Base-by-base conservation (phyloP, 1,140 invertebrate genomes). In the Parasteatoda tepidariorum region DNA sequence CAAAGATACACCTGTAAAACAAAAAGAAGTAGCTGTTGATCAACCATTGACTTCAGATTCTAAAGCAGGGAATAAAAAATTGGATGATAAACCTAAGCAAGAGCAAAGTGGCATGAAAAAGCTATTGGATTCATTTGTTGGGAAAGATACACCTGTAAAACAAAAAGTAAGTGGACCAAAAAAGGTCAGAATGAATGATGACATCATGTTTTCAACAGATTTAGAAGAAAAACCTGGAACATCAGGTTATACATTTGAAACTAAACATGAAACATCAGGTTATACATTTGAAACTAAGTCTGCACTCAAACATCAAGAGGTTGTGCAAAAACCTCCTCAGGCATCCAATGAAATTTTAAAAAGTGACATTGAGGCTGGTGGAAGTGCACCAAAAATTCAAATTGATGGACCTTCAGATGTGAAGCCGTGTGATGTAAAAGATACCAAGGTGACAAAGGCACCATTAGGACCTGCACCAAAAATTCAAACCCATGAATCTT, bases 1-100 rank as follows among this genome's bases (percentile, higher is more conserved):
- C 28, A 75, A 75, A 75, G 74, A 76, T 48, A 18, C 33, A 22
- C 7, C 70, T 2, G 18, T 41, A 18, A 75, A 62, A 62, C 31
- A 33, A 31, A 76, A 76, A 76, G 38, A 11, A n/a, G n/a, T n/a
- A n/a, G n/a, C n/a, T n/a, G n/a, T n/a, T n/a, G n/a, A n/a, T n/a
- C n/a, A n/a, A n/a, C n/a, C n/a, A n/a, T n/a, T n/a, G n/a, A n/a
- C n/a, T n/a, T n/a, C n/a, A n/a, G n/a, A n/a, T n/a, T n/a, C 15
- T 24, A 24, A 9, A 15, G 24, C 26, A 15, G 57, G 57, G 15
- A 31, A 18, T 54, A 38, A 41, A 70, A 70, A 54, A 24, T 24
- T 48, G 26, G 30, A 57, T 73, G 70, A 73, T 26, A 73, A 73
- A 57, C n/a, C n/a, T n/a, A n/a, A n/a, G n/a, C n/a, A n/a, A n/a